Percentiles rank a stretch among this genome's conserved stretches.
Conservation (phyloP, 1,140 invertebrate species). For the Saxidomus purpurata region DNA sequence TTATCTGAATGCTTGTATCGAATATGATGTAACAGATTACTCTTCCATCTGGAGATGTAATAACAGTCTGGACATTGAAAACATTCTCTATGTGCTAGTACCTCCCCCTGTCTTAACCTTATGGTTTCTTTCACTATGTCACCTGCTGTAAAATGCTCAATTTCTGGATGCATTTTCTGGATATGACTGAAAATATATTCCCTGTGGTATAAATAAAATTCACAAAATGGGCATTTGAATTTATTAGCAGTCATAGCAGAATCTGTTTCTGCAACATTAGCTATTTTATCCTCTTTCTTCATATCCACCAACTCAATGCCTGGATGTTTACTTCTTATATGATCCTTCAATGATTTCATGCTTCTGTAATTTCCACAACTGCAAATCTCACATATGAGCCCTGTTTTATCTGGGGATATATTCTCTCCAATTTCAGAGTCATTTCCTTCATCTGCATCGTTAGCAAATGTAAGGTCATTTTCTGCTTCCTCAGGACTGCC, state of each 20-base stretch:
- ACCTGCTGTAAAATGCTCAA: background rate
- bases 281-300: background rate
- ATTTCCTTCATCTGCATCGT: background rate
- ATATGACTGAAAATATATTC: slow-evolving; percentile 22
- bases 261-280: no score
- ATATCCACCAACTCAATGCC: background rate
- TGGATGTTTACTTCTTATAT: background rate
- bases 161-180: background rate
- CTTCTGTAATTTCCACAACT: background rate
- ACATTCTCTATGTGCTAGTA: background rate
- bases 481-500: background rate
- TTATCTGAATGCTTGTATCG: background rate
- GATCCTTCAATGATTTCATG: background rate
- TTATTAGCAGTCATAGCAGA: background rate
- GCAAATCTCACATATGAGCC: background rate
- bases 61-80: background rate
- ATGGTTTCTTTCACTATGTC: background rate
- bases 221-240: slow-evolving; percentile 30
- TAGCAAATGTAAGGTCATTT: background rate
- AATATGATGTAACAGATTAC: background rate
- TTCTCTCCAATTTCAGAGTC: background rate
- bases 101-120: background rate
- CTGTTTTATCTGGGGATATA: background rate
- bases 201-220: slow-evolving; percentile 15
- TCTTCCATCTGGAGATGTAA: background rate